These are phyloP conservation scores for Diabrotica virgifera DNA, from an alignment of 1,140 invertebrate species.

Conservation along the genomic window DNA sequence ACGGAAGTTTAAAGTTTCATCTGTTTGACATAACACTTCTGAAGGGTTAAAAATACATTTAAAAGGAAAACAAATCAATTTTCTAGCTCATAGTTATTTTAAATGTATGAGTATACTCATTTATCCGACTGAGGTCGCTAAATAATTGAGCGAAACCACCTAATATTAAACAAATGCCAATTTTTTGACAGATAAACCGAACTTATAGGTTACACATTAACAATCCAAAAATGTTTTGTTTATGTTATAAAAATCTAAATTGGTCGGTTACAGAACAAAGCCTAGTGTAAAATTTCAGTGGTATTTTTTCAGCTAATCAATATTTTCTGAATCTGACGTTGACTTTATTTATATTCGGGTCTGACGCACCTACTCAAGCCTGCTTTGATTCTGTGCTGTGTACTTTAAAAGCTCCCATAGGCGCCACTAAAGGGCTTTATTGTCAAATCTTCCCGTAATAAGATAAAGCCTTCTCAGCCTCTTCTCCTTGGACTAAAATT, in stretches of 20 bases:
- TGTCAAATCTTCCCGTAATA: no score
- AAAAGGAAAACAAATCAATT: background rate
- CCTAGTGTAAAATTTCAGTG: constrained; percentile 6
- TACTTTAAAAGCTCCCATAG: constrained; percentile 8
- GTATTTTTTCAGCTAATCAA: constrained; percentile 19
- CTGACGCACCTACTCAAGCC: constrained; percentile 16
- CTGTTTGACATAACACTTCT: constrained; percentile 19
- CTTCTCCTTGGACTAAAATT: no score
- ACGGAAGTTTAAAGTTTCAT: constrained; percentile 19
- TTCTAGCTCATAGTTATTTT: background rate
- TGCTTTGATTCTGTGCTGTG: constrained; percentile 16
- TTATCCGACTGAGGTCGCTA: no score
- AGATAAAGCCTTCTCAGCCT: no score
- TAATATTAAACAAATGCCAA: no score
- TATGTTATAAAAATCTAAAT: background rate
- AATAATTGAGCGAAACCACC: no score
- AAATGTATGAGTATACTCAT: background rate
- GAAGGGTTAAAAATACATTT: constrained; percentile 9
- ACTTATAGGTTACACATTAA: background rate
- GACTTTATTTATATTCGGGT: constrained; percentile 23
- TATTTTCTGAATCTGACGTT: constrained; percentile 22
- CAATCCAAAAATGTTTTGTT: background rate
- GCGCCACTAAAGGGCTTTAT: constrained; percentile 1
- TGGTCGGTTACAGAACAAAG: background rate
- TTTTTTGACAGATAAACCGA: no score